phyloP scores from a whole-genome alignment of 2,797 vertebrate species.

The Lutjanus campechanus region DNA sequence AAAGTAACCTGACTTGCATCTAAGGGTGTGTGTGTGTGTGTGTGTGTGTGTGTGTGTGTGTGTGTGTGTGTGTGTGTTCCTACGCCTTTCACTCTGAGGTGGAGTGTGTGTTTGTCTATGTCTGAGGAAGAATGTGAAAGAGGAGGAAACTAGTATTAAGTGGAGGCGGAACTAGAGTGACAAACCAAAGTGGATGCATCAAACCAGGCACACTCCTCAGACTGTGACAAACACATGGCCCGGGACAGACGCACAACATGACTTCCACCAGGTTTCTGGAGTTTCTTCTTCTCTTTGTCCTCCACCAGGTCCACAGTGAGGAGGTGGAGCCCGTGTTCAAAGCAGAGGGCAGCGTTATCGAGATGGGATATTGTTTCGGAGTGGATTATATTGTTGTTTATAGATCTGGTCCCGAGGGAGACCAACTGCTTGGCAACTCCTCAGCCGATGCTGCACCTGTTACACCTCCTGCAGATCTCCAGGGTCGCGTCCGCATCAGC shows the following conservation, averaged over 20 bases:
- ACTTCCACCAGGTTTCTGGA: constrained; percentile 29
- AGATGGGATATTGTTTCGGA: constrained; percentile 83
- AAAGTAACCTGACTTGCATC: neutral
- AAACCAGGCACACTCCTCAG: constrained; percentile 32
- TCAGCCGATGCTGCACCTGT: constrained; percentile 32
- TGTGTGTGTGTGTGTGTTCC: neutral
- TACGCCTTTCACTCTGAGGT: constrained; percentile 1
- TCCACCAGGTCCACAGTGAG: constrained; percentile 56
- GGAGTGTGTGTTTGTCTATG: constrained; percentile 11
- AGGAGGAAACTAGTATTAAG: constrained; percentile 43
- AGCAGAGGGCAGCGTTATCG: constrained; percentile 42
- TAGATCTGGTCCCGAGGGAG: constrained; percentile 55
- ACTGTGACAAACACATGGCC: constrained; percentile 44
- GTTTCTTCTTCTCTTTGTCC: constrained; percentile 68
- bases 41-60: neutral
- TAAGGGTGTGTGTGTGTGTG: neutral
- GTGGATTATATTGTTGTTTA: constrained; percentile 81
- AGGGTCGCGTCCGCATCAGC: constrained; percentile 63
- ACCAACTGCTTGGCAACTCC: constrained; percentile 81
- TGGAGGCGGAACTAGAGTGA: constrained; percentile 66
- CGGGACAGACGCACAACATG: constrained; percentile 69
- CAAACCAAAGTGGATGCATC: constrained; percentile 44
- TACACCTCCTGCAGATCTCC: constrained; percentile 55
- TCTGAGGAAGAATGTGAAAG: constrained; percentile 30
- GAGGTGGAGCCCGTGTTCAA: constrained; percentile 65